Percentiles rank a stretch among this genome's conserved stretches.
phyloP scores from a whole-genome alignment of 2,888 invertebrate genomes.

The Cataglyphis rosenhaueri region DNA sequence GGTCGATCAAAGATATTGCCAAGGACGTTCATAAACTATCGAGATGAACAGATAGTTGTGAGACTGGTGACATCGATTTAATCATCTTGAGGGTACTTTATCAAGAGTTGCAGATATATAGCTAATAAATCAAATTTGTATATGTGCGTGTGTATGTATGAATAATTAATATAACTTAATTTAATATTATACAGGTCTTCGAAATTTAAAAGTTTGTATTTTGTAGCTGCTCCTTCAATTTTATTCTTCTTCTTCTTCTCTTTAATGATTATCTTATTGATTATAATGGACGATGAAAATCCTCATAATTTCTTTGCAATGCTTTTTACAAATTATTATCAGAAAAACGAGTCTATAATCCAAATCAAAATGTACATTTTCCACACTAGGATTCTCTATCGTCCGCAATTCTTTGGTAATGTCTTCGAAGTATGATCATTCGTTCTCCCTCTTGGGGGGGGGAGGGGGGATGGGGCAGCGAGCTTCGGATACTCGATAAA shows the following conservation, averaged over 20 bases:
- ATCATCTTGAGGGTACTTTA: slow-evolving; percentile 32
- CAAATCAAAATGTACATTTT: slow-evolving; percentile 31
- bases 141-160: neutral
- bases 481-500: slow-evolving; percentile 64
- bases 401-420: slow-evolving; percentile 44
- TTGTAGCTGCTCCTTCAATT: neutral
- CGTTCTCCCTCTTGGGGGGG: neutral
- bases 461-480: slow-evolving; percentile 1
- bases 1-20: slow-evolving; percentile 51
- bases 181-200: neutral
- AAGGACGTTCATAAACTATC: slow-evolving; percentile 12
- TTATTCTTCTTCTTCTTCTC: neutral
- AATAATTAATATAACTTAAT: neutral
- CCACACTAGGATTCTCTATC: slow-evolving; percentile 25
- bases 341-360: slow-evolving; percentile 17
- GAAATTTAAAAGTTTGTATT: neutral
- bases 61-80: slow-evolving; percentile 26
- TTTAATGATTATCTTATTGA: neutral
- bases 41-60: slow-evolving; percentile 29
- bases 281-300: neutral
- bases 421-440: slow-evolving; percentile 51
- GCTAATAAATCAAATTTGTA: neutral
- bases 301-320: neutral
- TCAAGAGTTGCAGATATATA: neutral
- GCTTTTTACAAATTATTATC: neutral